Percentiles rank a stretch among this genome's conserved stretches.
These are phyloP conservation scores for Leptobrachium leishanense DNA, from an alignment of 2,113 vertebrate species.

Conservation along the genomic window DNA sequence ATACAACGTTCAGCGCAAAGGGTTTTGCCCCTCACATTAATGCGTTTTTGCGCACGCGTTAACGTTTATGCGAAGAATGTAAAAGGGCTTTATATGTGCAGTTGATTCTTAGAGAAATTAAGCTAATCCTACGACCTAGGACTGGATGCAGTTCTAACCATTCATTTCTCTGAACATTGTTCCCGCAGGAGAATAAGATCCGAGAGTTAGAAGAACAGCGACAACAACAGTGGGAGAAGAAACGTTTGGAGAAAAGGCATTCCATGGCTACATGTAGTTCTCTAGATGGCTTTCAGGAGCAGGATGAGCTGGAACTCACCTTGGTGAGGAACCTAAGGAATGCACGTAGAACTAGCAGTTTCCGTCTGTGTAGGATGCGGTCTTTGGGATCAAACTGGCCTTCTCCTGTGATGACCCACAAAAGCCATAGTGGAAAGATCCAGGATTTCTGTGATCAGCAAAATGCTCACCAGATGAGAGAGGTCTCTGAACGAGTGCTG, in stretches of 20 bases:
- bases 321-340: conserved; percentile 69
- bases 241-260: conserved; percentile 66
- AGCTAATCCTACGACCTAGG: too few relatives aligned
- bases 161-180: not conserved
- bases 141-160: not conserved
- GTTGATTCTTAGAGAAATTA: too few relatives aligned
- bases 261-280: conserved; percentile 67
- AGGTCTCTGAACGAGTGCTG: conserved; percentile 26
- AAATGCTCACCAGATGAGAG: conserved; percentile 27
- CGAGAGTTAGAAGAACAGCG: conserved; percentile 67
- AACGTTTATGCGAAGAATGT: too few relatives aligned
- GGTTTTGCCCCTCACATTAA: too few relatives aligned
- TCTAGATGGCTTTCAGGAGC: conserved; percentile 53
- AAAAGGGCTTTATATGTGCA: too few relatives aligned
- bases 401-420: not conserved
- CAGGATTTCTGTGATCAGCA: conserved; percentile 18
- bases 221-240: conserved; percentile 58
- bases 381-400: conserved; percentile 47
- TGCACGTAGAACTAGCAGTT: conserved; percentile 66
- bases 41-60: too few relatives aligned
- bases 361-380: conserved; percentile 55
- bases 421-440: not conserved
- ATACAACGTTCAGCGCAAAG: too few relatives aligned
- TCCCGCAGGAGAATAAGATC: conserved; percentile 71
- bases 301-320: conserved; percentile 69